phyloP scores from a whole-genome alignment of 2,113 vertebrate species.

The Eolophus roseicapilla region DNA sequence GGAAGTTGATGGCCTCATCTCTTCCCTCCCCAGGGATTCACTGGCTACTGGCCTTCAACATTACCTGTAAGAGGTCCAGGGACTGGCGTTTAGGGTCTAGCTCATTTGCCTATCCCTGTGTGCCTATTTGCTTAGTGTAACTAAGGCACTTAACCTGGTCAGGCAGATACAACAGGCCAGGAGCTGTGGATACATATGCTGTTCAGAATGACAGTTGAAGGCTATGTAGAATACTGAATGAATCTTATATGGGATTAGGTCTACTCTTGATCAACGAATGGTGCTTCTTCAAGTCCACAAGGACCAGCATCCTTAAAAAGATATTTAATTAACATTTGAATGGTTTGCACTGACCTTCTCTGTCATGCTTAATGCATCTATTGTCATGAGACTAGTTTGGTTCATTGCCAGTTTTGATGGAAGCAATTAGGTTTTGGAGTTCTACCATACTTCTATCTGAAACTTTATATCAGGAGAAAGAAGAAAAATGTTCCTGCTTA shows the following conservation, averaged over 20 bases:
- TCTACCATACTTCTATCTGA: background rate
- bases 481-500: background rate
- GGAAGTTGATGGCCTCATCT: background rate
- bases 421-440: background rate
- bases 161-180: background rate
- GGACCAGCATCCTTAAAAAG: background rate
- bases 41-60: fast-evolving
- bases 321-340: background rate
- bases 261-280: background rate
- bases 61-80: background rate
- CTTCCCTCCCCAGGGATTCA: background rate
- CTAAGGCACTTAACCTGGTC: background rate
- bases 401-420: background rate
- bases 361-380: background rate
- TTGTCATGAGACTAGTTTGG: background rate
- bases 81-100: background rate
- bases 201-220: background rate
- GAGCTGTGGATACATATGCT: background rate
- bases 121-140: background rate
- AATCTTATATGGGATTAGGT: background rate
- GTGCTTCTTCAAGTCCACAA: background rate
- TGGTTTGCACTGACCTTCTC: background rate
- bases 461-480: background rate
- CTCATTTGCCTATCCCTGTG: background rate
- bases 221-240: background rate